phyloP scores from a whole-genome alignment of 2,888 invertebrate species.

The Silvanus unidentatus region DNA sequence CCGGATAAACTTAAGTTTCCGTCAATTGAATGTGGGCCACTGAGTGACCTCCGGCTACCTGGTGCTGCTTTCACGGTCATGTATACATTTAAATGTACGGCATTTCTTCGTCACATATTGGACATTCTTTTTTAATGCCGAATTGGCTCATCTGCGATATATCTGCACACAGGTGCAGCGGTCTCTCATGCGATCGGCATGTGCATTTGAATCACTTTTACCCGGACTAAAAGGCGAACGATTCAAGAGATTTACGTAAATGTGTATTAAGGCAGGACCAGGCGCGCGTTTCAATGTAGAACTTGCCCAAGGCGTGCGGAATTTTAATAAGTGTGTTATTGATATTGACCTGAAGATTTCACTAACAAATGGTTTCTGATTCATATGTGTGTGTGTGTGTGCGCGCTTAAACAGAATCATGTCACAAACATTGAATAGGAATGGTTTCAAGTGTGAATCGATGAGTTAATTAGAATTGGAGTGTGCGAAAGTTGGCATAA shows the following conservation, averaged over 20 bases:
- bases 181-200: no score
- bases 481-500: no score
- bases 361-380: conserved; percentile 4
- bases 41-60: conserved; percentile 28
- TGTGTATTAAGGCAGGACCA: not conserved
- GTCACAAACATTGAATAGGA: no score
- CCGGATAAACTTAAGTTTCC: conserved; percentile 22
- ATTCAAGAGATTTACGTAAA: not conserved
- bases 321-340: conserved; percentile 11
- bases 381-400: no score
- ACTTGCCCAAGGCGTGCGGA: not conserved
- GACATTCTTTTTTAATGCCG: no score
- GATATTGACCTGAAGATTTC: conserved; percentile 15
- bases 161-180: no score
- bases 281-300: no score
- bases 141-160: no score
- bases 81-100: no score
- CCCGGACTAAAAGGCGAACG: not conserved
- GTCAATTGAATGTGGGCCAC: conserved; percentile 36
- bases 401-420: no score
- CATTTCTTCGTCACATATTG: no score
- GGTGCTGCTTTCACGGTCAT: conserved; percentile 34
- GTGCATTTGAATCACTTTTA: conserved; percentile 1
- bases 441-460: no score
- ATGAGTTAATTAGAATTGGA: not conserved